Base-by-base conservation (phyloP, 1,140 invertebrate species). In the Eurytemora carolleeae region DNA sequence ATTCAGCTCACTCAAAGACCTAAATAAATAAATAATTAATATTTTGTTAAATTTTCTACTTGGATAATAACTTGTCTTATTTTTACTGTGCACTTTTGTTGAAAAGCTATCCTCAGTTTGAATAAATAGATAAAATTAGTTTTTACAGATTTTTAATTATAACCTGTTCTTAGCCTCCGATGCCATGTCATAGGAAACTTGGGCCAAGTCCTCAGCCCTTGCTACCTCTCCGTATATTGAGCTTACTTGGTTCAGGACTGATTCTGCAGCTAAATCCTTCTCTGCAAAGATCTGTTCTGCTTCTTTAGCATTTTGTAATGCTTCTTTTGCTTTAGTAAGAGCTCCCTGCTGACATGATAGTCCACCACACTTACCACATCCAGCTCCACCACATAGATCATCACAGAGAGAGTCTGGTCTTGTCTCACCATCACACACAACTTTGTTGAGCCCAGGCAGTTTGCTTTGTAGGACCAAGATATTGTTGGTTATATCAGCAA, bases 261-360 rank as follows among this genome's bases (percentile, higher is more conserved):
- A 77, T 64, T 81, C 79, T 16, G 66, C 67, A 64, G 82, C 79
- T 15, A 81, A 76, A 73, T 90, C 86, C 67, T 92, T 88, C 52
- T 78, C 78, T 61, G 81, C 82, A 1, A 96, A 83, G 54, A 80
- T 78, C 23, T 78, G 71, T 68, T 89, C 82, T 1, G 90, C 86
- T 67, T 90, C 80, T 65, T 85, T 83, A 3, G 88, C 87, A 65
- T 87, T 80, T 64, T 84, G 82, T 18, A 92, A 74, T 15, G 92
- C 89, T 69, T 83, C 82, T 63, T 83, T 81, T 2, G 89, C 86
- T 69, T 85, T 88, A 2, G 84, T 85, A 2, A 89, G 79, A 21
- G 92, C 87, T 1, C 92, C 92, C 66, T 82, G 74, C 65, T 87
- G 85, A 71, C 93, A 97, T 18, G 87, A 86, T 23, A 91, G 74